Conservation (phyloP, 2,888 invertebrate species). For the Yponomeuta cagnagella region DNA sequence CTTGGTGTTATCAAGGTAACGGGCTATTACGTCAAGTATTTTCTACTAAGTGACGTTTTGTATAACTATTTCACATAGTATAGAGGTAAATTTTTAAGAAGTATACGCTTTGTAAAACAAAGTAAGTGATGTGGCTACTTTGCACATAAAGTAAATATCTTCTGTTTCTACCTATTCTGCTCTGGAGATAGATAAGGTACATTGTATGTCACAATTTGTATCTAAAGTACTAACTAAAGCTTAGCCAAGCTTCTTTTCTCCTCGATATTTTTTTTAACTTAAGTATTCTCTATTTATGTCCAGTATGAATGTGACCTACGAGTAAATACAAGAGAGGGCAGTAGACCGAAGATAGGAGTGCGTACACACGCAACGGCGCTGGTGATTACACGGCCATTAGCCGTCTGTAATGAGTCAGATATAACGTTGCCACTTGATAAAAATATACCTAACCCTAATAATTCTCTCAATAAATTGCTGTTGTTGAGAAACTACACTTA, state of each 20-base stretch:
- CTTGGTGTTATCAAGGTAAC: too few relatives aligned
- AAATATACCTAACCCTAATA: not conserved
- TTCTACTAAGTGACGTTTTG: too few relatives aligned
- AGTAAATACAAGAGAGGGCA: not conserved
- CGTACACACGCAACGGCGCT: not conserved
- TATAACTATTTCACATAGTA: too few relatives aligned
- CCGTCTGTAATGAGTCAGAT: not conserved
- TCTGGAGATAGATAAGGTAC: not conserved
- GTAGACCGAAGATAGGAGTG: not conserved
- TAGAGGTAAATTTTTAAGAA: too few relatives aligned
- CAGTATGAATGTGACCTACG: not conserved
- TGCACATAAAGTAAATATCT: not conserved
- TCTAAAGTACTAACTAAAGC: not conserved
- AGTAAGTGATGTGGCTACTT: too few relatives aligned
- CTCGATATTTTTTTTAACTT: not conserved
- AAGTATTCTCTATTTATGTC: not conserved
- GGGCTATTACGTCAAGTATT: too few relatives aligned
- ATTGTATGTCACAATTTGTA: not conserved
- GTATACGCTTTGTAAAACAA: too few relatives aligned
- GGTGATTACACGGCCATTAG: not conserved
- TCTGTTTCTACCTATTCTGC: not conserved
- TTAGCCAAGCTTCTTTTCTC: not conserved
- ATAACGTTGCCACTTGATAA: not conserved
- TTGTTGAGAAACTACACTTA: constrained; percentile 1
- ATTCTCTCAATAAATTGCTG: constrained; percentile 4